Percentiles rank a stretch among this genome's conserved stretches.
Conservation (phyloP, 2,797 vertebrate genomes). For the Staurois parvus region DNA sequence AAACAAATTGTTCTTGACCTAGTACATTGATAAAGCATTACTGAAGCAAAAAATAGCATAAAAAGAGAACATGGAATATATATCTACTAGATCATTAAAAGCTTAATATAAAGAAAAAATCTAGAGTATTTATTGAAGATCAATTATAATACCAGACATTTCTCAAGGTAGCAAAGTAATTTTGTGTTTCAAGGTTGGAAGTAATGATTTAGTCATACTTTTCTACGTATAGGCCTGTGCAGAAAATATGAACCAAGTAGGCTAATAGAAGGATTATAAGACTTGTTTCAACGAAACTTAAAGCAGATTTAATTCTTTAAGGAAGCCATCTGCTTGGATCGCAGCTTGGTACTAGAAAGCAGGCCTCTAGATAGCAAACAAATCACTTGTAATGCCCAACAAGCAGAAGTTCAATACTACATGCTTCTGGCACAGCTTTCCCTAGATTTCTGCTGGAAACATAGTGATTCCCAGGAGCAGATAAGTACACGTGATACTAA, state of each 20-base stretch:
- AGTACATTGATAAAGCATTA: conserved; percentile 11
- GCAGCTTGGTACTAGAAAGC: background rate
- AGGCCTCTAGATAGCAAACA: conserved; percentile 14
- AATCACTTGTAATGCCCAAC: conserved; percentile 35
- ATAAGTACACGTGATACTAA: conserved; percentile 6
- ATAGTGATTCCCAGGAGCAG: conserved; percentile 12
- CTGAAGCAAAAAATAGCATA: background rate
- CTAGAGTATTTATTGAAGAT: conserved; percentile 8
- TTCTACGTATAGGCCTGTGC: background rate
- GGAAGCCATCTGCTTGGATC: conserved; percentile 4
- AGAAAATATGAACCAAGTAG: conserved; percentile 31
- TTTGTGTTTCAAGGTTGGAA: conserved; percentile 5
- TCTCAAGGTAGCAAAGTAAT: conserved; percentile 24
- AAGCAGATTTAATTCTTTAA: conserved; percentile 35
- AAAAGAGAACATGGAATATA: conserved; percentile 35
- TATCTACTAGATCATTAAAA: conserved; percentile 30
- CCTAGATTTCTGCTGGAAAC: conserved; percentile 5
- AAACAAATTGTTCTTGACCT: conserved; percentile 38
- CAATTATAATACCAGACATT: conserved; percentile 35
- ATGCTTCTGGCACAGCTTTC: conserved; percentile 21
- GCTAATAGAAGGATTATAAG: conserved; percentile 33
- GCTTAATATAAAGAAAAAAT: conserved; percentile 53
- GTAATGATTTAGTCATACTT: background rate
- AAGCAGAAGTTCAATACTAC: conserved; percentile 17
- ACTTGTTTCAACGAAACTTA: conserved; percentile 38